These are phyloP conservation scores for Phallusia fumigata DNA, from an alignment of 23 tunicate species.

Conservation along the genomic window DNA sequence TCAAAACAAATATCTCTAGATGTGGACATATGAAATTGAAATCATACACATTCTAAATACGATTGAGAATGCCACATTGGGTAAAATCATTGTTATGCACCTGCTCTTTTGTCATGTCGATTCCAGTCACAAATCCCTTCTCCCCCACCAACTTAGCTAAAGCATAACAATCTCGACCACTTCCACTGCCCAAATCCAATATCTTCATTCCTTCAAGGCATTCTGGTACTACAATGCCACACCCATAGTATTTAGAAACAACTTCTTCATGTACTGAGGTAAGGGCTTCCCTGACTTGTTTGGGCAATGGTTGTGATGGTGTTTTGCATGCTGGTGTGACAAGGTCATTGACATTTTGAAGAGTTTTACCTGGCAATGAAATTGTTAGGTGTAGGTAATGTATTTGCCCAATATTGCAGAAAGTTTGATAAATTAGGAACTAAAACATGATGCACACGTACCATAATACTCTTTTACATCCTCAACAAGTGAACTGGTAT, in stretches of 20 bases:
- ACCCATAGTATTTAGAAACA: slow-evolving; percentile 83
- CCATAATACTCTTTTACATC: background rate
- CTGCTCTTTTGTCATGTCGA: slow-evolving; percentile 97
- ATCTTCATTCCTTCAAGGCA: slow-evolving; percentile 73
- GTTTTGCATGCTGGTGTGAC: slow-evolving; percentile 82
- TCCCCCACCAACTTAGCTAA: slow-evolving; percentile 82
- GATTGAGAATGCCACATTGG: too few relatives aligned
- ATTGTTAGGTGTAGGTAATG: background rate
- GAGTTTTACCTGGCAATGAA: slow-evolving; percentile 50
- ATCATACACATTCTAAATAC: too few relatives aligned
- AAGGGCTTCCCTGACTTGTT: slow-evolving; percentile 64
- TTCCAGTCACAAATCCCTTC: slow-evolving; percentile 80
- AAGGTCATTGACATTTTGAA: slow-evolving; percentile 64
- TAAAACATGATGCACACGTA: background rate
- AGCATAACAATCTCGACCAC: slow-evolving; percentile 95
- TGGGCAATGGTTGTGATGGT: slow-evolving; percentile 52
- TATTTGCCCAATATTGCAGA: background rate
- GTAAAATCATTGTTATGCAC: too few relatives aligned
- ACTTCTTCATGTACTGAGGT: slow-evolving; percentile 83
- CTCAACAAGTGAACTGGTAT: background rate
- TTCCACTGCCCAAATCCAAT: slow-evolving; percentile 92
- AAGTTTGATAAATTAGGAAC: background rate
- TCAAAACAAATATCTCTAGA: background rate
- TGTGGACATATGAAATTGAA: too few relatives aligned
- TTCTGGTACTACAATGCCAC: slow-evolving; percentile 82